phyloP scores from a whole-genome alignment of 2,797 vertebrate genomes.

The Ptychobarbus kaznakovi region DNA sequence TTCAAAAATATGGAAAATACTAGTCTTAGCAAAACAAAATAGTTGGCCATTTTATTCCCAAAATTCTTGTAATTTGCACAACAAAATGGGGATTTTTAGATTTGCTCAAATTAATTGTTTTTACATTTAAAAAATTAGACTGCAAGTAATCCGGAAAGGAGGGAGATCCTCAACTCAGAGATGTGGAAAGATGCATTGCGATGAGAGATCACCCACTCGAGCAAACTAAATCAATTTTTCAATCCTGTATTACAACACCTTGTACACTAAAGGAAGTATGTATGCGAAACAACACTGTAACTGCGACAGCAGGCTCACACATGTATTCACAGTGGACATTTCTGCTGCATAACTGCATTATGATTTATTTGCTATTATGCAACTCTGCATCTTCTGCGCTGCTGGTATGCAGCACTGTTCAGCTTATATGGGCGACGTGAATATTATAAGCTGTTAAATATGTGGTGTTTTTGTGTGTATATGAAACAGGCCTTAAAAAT shows the following conservation, averaged over 20 bases:
- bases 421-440: not conserved
- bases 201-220: not conserved
- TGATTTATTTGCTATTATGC: conserved; percentile 2
- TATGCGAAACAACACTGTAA: not conserved
- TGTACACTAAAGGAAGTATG: not conserved
- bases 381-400: not conserved
- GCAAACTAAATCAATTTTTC: not conserved
- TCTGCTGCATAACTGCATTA: not conserved
- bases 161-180: not conserved
- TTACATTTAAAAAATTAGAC: not conserved
- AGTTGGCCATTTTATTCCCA: not conserved
- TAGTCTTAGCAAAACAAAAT: not conserved
- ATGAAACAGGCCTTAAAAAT: not conserved
- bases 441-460: not conserved
- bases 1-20: not conserved
- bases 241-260: not conserved
- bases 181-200: not conserved
- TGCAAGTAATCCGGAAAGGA: not conserved
- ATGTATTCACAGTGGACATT: not conserved
- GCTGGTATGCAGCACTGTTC: not conserved
- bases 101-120: not conserved
- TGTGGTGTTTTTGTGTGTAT: not conserved
- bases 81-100: not conserved
- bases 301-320: not conserved
- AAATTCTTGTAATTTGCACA: not conserved